Base-by-base conservation (phyloP, 2,113 vertebrate species). In the Alexandromys fortis region DNA sequence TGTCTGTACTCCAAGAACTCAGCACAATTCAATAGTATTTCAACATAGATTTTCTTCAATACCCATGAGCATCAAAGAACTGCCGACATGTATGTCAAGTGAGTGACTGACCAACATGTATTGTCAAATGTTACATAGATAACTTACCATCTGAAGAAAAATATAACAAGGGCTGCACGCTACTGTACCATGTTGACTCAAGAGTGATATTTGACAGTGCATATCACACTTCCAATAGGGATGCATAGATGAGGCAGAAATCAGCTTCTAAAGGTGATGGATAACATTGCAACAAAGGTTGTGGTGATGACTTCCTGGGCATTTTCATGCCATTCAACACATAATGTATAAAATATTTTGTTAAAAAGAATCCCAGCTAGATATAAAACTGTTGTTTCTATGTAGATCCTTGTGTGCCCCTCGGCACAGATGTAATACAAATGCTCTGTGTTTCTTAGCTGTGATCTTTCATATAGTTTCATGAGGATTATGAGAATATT, bases 401-500 rank as follows among this genome's bases (percentile, higher is more conserved):
- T 16, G 5, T 52, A n/a, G 35, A 9, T 81, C 11, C 1, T 49
- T 19, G 76, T 7, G 3, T 83, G n/a, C 28, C 16, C 81, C 1
- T 52, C 4, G 49, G 17, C 24, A 5, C 45, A 72, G 4, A 45
- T 13, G 22, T 0, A 52, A 14, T 14, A 26, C 4, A 52, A 61
- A 77, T 26, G 7, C 17, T 89, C 13, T n/a, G 5, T 1, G 75
- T 22, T 78, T 85, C n/a, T 49, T 70, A 42, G 24, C 24, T 38
- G 10, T 42, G 68, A 73, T 24, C 73, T 93, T 89, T 65, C 22
- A 95, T 68, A 55, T 95, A 38, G 58, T 10, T 94, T 73, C 72
- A 55, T 79, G 12, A 76, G 3, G 26, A 75, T 79, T 88, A 72
- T 30, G 7, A 82, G 45, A 12, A 94, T n/a, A 72, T 78, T 92